These are phyloP conservation scores for Halcyon malimbica DNA, from an alignment of 2,113 vertebrate genomes.

Conservation along the genomic window DNA sequence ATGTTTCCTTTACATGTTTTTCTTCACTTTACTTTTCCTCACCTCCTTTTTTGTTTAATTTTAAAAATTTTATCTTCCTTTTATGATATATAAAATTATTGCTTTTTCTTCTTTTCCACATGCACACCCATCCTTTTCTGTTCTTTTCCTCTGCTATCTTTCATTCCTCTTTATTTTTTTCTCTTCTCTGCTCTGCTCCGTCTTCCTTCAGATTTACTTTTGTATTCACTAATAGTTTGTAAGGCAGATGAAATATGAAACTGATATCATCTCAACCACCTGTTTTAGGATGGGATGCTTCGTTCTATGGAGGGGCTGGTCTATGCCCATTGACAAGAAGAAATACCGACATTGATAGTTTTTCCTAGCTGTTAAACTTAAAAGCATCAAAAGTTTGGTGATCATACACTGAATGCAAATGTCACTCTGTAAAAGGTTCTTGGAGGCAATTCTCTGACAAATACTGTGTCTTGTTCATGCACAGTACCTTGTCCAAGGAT, in stretches of 20 bases:
- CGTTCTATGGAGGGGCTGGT: neutral
- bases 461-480: neutral
- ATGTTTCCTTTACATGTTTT: neutral
- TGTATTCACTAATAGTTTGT: neutral
- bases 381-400: neutral
- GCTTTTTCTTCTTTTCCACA: neutral
- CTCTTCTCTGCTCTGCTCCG: neutral
- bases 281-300: neutral
- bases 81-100: neutral
- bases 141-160: neutral
- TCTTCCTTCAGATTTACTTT: neutral
- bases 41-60: neutral
- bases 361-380: neutral
- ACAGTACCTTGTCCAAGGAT: neutral
- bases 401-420: neutral
- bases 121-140: neutral
- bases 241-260: neutral
- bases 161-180: neutral
- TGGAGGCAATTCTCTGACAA: neutral
- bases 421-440: neutral
- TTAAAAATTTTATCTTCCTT: neutral
- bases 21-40: neutral
- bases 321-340: neutral
- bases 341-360: neutral
- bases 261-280: neutral